A percentile compares a stretch with the other conserved stretches of the same genome.
These are phyloP conservation scores for Schizopygopsis malacanthus DNA, from an alignment of 2,797 vertebrate genomes.

Conservation along the genomic window DNA sequence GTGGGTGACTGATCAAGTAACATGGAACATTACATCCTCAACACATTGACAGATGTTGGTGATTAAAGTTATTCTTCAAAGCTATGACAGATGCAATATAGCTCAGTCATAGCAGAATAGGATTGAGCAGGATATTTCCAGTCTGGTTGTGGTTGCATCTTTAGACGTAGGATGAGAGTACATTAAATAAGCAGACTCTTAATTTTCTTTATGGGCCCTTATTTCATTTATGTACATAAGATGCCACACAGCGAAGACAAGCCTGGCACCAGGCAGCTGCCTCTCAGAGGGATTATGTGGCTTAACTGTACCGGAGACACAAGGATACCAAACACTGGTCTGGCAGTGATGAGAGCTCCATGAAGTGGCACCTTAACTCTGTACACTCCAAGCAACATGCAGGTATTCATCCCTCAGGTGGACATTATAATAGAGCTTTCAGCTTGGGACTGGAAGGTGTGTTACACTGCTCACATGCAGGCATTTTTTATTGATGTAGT, in stretches of 20 bases:
- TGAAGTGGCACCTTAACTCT: slow-evolving; percentile 20
- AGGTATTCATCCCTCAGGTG: not conserved
- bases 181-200: not conserved
- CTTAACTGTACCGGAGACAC: slow-evolving; percentile 82
- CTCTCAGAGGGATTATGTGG: slow-evolving; percentile 75
- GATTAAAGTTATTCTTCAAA: slow-evolving; percentile 51
- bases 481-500: not conserved
- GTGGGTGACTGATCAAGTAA: slow-evolving; percentile 33
- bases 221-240: slow-evolving; percentile 71
- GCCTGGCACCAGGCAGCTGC: slow-evolving; percentile 69
- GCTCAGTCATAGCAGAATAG: not conserved
- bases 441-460: not conserved
- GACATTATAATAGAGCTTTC: not conserved
- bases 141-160: not conserved
- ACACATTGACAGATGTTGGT: slow-evolving; percentile 65
- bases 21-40: slow-evolving; percentile 68
- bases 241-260: slow-evolving; percentile 72
- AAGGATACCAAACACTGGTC: slow-evolving; percentile 73
- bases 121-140: slow-evolving; percentile 45
- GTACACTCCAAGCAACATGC: not conserved
- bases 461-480: not conserved
- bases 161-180: not conserved
- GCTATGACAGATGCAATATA: slow-evolving; percentile 13
- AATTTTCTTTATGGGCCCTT: slow-evolving; percentile 52
- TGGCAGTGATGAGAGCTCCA: slow-evolving; percentile 73